phyloP scores from a whole-genome alignment of 1,140 invertebrate genomes.

The Protaetia brevitarsis region DNA sequence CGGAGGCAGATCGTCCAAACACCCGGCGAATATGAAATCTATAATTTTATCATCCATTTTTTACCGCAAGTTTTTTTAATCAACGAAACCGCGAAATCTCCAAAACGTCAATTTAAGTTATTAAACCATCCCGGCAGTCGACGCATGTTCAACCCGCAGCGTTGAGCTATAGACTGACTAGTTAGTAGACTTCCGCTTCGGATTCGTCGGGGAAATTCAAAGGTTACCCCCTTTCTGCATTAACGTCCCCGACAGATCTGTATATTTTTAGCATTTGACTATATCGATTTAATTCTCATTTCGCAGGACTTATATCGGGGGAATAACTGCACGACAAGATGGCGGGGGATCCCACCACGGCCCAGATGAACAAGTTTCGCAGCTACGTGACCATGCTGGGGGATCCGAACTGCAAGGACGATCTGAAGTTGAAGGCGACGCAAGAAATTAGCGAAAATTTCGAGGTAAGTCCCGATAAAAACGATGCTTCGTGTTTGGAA shows the following conservation, averaged over 20 bases:
- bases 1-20: conserved; percentile 82
- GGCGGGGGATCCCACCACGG: conserved; percentile 39
- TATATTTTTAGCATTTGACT: not conserved
- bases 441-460: conserved; percentile 95
- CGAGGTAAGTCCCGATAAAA: conserved; percentile 62
- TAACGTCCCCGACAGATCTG: too few species aligned
- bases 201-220: too few species aligned
- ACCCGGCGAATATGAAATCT: conserved; percentile 87
- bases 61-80: not conserved
- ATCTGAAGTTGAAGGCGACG: conserved; percentile 89
- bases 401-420: conserved; percentile 79
- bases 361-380: conserved; percentile 77
- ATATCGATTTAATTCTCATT: not conserved
- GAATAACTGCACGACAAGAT: conserved; percentile 19
- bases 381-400: conserved; percentile 77
- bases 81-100: too few species aligned
- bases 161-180: too few species aligned
- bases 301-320: not conserved
- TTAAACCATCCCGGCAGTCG: too few species aligned
- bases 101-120: too few species aligned
- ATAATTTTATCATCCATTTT: conserved; percentile 90
- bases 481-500: not conserved
- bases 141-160: too few species aligned
- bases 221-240: too few species aligned
- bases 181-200: too few species aligned